Evolutionary conservation across 2,113 vertebrate genomes (phyloP).

Genomic region (Saimiri boliviensis): DNA sequence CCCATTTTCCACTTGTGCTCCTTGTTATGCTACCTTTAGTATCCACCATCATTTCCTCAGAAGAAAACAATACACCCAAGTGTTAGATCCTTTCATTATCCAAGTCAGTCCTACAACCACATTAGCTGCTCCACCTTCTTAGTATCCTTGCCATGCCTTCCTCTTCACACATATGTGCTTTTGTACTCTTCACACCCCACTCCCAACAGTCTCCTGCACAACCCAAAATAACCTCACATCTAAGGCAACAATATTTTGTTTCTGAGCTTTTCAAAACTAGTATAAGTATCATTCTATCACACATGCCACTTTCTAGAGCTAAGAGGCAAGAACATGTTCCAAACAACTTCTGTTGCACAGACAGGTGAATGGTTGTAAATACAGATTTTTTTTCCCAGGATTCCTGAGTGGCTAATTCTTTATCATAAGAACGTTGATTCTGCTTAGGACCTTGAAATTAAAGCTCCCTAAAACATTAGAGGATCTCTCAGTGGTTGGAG

Average conservation of each 20-base stretch:
- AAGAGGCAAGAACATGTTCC: background rate
- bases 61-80: background rate
- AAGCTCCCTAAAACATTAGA: background rate
- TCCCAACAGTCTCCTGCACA: background rate
- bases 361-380: background rate
- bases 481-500: background rate
- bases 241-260: background rate
- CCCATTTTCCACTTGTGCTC: background rate
- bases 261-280: slow-evolving; percentile 15
- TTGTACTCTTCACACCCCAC: background rate
- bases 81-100: background rate
- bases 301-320: background rate
- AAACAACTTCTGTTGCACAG: background rate
- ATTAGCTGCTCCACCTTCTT: background rate
- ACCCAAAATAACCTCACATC: slow-evolving; percentile 21
- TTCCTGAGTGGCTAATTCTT: background rate
- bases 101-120: background rate
- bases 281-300: slow-evolving; percentile 12
- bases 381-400: background rate
- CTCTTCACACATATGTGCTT: background rate
- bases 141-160: background rate
- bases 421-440: background rate
- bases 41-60: background rate
- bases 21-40: background rate
- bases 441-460: background rate